Evolutionary conservation across 2,888 invertebrate species (phyloP), one percentile per base, ranked within the genome.

Genomic region (Tanypteryx hageni): DNA sequence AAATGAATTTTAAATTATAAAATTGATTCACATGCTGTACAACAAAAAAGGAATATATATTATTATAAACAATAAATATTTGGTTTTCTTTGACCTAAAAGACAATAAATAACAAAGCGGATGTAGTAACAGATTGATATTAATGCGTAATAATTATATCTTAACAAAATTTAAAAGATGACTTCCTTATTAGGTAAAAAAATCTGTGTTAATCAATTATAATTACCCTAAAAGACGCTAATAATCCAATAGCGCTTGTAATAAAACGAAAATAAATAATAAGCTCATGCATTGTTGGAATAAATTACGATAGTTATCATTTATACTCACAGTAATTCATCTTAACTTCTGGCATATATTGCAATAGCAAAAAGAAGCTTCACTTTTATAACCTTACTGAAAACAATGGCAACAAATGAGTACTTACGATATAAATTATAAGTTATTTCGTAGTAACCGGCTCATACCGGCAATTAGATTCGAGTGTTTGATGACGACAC

Each of bases 391-490:
- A n/a, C n/a, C n/a, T 57, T 18, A n/a, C 57, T 27, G 18, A 10
- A 44, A 56, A 83, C 83, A 83, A 83, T 83, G 56, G 83, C 31
- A 56, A 56, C 57, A 56, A 16, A 4, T 13, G 8, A 18, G 1
- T 7, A 57, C 82, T n/a, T 11, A 44, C 44, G 14, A 4, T 18
- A n/a, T 57, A 7, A 83, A 57, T n/a, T 56, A 13, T n/a, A 83
- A 83, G 44, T 57, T 57, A 83, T 83, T 57, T 13, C 56, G 5
- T 57, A 16, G 44, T 44, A 61, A 89, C 61, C 64, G 64, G 56
- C 64, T 44, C 18, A 11, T 64, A 89, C 89, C 89, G 68, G 89
- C 89, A 61, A 18, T 64, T 44, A 61, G 61, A 44, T 9, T 44
- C 89, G 61, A 44, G 44, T 56, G 64, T n/a, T 68, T 18, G 16